These are phyloP conservation scores for Fringilla coelebs DNA, from an alignment of 2,797 vertebrate genomes.

Conservation along the genomic window DNA sequence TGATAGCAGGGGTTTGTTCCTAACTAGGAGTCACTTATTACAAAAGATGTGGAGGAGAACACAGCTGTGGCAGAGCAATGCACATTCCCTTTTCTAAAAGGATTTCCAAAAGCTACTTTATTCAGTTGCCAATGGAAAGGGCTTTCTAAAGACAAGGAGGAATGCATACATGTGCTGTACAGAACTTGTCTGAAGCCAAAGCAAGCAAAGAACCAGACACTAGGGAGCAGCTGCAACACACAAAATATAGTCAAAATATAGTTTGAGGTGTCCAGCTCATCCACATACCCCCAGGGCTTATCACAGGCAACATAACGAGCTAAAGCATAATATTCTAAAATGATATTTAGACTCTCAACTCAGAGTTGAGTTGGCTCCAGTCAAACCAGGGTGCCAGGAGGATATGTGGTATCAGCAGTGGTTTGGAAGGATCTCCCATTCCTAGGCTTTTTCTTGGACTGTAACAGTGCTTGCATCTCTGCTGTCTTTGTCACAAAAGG, in stretches of 20 bases:
- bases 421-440: not conserved
- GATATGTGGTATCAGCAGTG: rapidly evolving
- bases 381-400: not conserved
- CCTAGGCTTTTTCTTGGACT: rapidly evolving
- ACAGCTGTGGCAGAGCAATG: not conserved
- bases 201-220: not conserved
- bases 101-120: not conserved
- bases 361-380: not conserved
- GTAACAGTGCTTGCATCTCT: not conserved
- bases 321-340: not conserved
- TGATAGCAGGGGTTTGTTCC: not conserved
- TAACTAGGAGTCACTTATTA: not conserved
- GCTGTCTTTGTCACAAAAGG: not conserved
- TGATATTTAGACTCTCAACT: not conserved
- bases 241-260: rapidly evolving
- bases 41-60: not conserved
- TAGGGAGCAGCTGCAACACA: not conserved
- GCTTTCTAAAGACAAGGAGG: not conserved
- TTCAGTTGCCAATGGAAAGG: not conserved
- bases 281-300: not conserved
- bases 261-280: not conserved
- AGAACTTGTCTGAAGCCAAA: not conserved
- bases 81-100: not conserved
- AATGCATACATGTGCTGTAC: rapidly evolving
- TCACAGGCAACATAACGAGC: not conserved